Evolutionary conservation across 2,888 invertebrate species (phyloP).

Genomic region (Hyposoter dolosus): DNA sequence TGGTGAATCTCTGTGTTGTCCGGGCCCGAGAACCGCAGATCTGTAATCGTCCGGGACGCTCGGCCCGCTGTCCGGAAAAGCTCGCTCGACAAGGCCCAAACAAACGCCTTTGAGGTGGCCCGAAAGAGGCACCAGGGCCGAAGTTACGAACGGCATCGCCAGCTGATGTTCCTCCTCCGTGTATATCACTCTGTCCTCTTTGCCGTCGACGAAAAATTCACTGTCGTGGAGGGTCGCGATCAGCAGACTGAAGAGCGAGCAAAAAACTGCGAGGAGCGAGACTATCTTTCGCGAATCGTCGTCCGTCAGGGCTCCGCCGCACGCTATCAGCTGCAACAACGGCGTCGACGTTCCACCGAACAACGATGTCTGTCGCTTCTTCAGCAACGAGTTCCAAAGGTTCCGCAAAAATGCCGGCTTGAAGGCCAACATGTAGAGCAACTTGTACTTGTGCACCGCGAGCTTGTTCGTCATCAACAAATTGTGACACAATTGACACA

Average conservation of each 20-base stretch:
- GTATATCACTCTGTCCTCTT: conserved; percentile 70
- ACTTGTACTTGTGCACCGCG: conserved; percentile 93
- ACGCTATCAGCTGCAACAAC: conserved; percentile 88
- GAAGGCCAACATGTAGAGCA: conserved; percentile 92
- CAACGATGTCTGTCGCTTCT: conserved; percentile 85
- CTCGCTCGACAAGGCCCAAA: conserved; percentile 93
- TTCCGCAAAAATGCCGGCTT: conserved; percentile 91
- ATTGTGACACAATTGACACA: conserved; percentile 94
- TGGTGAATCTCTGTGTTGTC: conserved; percentile 59
- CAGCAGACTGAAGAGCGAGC: conserved; percentile 92
- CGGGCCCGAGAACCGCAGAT: conserved; percentile 82
- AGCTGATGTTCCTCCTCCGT: conserved; percentile 73
- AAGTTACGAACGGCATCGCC: conserved; percentile 90
- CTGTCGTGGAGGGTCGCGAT: conserved; percentile 94
- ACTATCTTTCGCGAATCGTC: conserved; percentile 89
- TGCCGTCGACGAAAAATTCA: conserved; percentile 88
- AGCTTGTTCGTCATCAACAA: conserved; percentile 92
- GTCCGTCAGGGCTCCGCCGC: conserved; percentile 87
- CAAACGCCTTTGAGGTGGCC: conserved; percentile 92
- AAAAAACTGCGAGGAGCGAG: conserved; percentile 93
- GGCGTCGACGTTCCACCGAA: conserved; percentile 86
- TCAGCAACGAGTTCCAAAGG: conserved; percentile 88
- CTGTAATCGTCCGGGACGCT: conserved; percentile 88
- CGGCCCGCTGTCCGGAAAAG: conserved; percentile 92
- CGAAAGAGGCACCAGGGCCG: conserved; percentile 90